Evolutionary conservation across 2,797 vertebrate genomes (phyloP).

Genomic region (Vultur gryphus): DNA sequence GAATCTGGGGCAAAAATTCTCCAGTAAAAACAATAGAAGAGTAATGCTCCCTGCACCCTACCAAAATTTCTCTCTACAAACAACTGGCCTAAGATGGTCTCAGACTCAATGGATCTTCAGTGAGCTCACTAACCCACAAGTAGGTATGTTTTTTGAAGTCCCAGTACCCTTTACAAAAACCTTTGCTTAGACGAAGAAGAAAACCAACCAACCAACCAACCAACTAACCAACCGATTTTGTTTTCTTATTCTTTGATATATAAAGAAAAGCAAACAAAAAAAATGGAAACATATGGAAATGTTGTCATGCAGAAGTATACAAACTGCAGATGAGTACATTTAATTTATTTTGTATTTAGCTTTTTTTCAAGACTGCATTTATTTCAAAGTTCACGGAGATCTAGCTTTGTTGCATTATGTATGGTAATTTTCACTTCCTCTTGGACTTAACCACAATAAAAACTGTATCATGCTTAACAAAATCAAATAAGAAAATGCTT

Average conservation of each 20-base stretch:
- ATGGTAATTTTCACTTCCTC: slow-evolving; percentile 1
- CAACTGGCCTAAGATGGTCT: not conserved
- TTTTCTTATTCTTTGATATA: not conserved
- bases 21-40: not conserved
- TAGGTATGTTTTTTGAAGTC: not conserved
- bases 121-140: not conserved
- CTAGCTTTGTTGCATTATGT: not conserved
- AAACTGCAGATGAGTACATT: not conserved
- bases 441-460: not conserved
- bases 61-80: not conserved
- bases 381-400: slow-evolving; percentile 3
- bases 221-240: not conserved
- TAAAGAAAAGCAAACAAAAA: not conserved
- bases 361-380: not conserved
- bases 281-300: not conserved
- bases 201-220: not conserved
- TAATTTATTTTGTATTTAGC: not conserved
- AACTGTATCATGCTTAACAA: slow-evolving; percentile 1
- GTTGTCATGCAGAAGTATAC: not conserved
- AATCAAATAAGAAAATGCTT: not conserved
- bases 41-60: not conserved
- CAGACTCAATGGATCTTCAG: not conserved
- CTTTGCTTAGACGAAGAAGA: not conserved
- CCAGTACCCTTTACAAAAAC: not conserved
- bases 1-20: not conserved